A percentile compares a stretch with the other conserved stretches of the same genome.
Evolutionary conservation across 2,113 vertebrate species (phyloP).

Genomic region (Lophotis ruficrista): DNA sequence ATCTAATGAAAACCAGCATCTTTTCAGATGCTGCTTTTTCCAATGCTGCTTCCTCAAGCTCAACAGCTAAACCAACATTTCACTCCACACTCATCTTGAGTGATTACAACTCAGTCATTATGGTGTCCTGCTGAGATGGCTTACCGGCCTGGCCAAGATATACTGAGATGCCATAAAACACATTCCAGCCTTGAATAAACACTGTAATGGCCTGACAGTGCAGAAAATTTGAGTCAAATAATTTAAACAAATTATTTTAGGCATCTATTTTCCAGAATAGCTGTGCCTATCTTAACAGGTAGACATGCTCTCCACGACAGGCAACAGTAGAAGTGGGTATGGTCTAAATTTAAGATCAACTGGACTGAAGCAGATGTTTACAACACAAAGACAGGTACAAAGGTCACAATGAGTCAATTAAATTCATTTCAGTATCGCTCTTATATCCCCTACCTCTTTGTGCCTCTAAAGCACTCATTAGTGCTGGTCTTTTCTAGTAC

Average conservation of each 20-base stretch:
- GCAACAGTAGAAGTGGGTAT: background rate
- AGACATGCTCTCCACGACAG: background rate
- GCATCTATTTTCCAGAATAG: background rate
- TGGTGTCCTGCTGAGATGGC: background rate
- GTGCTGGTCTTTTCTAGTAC: background rate
- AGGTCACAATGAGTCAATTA: background rate
- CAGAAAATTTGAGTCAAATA: background rate
- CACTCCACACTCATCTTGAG: accelerated
- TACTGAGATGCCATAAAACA: background rate
- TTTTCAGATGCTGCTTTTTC: background rate
- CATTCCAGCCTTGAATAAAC: background rate
- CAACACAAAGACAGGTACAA: background rate
- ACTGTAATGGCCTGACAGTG: background rate
- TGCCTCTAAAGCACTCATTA: background rate
- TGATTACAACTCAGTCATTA: background rate
- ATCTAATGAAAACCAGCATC: background rate
- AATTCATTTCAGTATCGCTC: background rate
- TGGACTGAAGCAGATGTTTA: background rate
- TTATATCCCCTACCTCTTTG: background rate
- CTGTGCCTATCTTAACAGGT: background rate
- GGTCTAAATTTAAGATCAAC: background rate
- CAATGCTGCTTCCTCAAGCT: background rate
- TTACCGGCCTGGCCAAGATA: background rate
- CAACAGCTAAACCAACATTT: background rate
- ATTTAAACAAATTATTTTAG: background rate